These are phyloP conservation scores for Portevinia maculata DNA, from an alignment of 2,888 invertebrate species.

Conservation along the genomic window DNA sequence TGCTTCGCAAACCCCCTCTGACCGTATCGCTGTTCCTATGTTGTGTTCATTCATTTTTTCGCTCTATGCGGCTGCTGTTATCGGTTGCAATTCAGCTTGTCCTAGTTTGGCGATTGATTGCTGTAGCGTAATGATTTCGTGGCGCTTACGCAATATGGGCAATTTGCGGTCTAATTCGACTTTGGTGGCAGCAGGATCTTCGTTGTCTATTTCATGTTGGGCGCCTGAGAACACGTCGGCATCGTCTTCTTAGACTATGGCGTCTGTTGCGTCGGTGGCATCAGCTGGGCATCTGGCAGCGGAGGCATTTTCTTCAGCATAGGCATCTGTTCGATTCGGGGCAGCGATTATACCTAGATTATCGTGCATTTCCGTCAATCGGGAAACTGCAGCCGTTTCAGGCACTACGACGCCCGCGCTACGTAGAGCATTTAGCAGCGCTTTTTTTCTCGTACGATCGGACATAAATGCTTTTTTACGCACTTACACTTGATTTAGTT, in stretches of 20 bases:
- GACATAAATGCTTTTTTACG: conserved; percentile 15
- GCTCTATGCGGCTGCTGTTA: neutral
- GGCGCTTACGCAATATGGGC: conserved; percentile 16
- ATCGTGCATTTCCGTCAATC: conserved; percentile 15
- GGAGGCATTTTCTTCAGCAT: neutral
- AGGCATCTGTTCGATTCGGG: neutral
- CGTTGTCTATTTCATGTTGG: neutral
- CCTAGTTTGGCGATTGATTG: conserved; percentile 11
- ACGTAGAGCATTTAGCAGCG: conserved; percentile 6
- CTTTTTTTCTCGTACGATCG: neutral
- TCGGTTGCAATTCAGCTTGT: neutral
- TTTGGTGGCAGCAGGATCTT: conserved; percentile 20
- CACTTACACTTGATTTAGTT: no score
- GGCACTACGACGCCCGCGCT: conserved; percentile 19
- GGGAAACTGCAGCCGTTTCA: conserved; percentile 2
- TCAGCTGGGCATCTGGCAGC: conserved; percentile 3
- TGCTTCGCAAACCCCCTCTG: no score
- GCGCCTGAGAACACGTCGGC: no score
- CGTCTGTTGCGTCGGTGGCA: no score
- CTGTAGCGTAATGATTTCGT: conserved; percentile 3
- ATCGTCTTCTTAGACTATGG: no score
- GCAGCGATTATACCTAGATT: no score
- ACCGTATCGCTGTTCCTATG: no score
- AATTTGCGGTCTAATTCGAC: conserved; percentile 8
- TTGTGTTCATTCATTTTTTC: no score